Evolutionary conservation across 2,797 vertebrate genomes (phyloP).

Genomic region (Meriones psammophilus): DNA sequence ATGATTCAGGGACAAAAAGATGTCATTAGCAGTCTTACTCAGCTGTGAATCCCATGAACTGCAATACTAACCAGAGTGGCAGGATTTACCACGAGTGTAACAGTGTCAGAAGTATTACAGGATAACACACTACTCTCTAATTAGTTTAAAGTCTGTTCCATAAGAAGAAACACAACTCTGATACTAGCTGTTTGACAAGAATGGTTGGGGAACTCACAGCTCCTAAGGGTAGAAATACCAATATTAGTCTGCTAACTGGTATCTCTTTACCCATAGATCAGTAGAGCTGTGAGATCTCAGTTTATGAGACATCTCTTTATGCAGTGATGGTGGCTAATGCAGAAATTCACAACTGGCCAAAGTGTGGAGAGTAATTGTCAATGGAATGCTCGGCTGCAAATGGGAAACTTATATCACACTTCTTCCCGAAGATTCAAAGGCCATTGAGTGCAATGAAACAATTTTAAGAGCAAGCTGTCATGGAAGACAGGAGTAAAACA

Average conservation of each 20-base stretch:
- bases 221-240: neutral
- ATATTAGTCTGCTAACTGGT: neutral
- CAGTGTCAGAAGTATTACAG: neutral
- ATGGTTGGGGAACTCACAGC: neutral
- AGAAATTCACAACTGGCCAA: neutral
- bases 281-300: neutral
- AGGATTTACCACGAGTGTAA: neutral
- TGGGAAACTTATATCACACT: neutral
- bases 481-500: neutral
- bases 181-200: neutral
- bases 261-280: neutral
- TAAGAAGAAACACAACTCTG: neutral
- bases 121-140: neutral
- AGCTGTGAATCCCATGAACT: neutral
- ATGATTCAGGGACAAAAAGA: neutral
- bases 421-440: neutral
- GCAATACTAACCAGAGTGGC: neutral
- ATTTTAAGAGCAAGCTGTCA: neutral
- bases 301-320: neutral
- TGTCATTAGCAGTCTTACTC: neutral
- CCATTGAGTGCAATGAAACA: neutral
- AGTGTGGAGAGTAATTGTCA: neutral
- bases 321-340: neutral
- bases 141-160: neutral
- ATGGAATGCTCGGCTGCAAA: neutral